Evolutionary conservation across 1,140 invertebrate genomes (phyloP).

Genomic region (Campodea augens): DNA sequence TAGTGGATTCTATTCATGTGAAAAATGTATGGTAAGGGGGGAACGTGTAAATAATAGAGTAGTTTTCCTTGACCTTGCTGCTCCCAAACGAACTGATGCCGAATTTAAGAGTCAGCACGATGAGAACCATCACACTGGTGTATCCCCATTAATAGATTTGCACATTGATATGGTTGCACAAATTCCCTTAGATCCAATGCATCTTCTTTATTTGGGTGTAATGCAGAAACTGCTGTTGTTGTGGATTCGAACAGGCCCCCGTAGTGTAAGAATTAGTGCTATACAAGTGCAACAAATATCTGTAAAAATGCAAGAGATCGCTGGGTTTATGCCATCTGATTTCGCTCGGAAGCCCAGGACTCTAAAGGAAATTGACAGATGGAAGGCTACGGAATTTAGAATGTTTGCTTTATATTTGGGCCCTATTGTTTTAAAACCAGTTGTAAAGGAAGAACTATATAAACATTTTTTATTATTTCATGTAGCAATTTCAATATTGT

Average conservation of each 20-base stretch:
- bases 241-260: background rate
- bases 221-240: constrained; percentile 9
- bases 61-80: background rate
- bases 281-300: background rate
- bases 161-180: constrained; percentile 10
- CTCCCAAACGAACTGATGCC: constrained; percentile 12
- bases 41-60: background rate
- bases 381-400: constrained; percentile 26
- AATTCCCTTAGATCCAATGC: constrained; percentile 13
- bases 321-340: constrained; percentile 14
- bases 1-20: background rate
- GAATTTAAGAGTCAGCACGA: constrained; percentile 12
- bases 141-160: background rate
- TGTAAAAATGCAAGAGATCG: background rate
- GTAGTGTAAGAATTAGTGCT: background rate
- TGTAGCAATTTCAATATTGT: background rate
- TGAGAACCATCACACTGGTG: constrained; percentile 9
- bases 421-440: constrained; percentile 17
- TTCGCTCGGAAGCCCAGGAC: constrained; percentile 20
- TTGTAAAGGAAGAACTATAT: constrained; percentile 9
- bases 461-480: constrained; percentile 4
- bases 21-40: background rate
- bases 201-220: constrained; percentile 12
- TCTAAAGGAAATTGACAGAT: constrained; percentile 18
- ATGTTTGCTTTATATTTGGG: constrained; percentile 24